These are phyloP conservation scores for Rostratula benghalensis DNA, from an alignment of 2,113 vertebrate genomes.

Conservation along the genomic window DNA sequence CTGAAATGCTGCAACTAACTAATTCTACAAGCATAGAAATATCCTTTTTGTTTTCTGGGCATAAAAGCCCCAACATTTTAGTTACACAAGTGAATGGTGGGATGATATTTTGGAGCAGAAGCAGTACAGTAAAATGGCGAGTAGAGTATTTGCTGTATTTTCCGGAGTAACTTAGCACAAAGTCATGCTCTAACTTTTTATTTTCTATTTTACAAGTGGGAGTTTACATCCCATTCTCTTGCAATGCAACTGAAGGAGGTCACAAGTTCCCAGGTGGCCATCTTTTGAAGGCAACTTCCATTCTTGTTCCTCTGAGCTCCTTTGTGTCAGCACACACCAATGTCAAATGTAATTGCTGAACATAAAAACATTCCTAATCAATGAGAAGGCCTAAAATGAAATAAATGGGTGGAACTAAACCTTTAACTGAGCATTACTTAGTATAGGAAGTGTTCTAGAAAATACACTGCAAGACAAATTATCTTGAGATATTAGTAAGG, in stretches of 20 bases:
- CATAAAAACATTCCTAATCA: slow-evolving; percentile 3
- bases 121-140: neutral
- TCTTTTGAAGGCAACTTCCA: slow-evolving; percentile 11
- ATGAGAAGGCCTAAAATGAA: neutral
- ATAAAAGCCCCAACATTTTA: neutral
- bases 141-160: neutral
- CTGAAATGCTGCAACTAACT: neutral
- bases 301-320: neutral
- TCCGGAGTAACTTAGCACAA: neutral
- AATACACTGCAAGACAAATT: neutral
- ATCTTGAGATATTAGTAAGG: neutral
- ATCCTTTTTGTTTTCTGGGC: neutral
- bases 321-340: slow-evolving; percentile 1
- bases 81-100: neutral
- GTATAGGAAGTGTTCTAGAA: neutral
- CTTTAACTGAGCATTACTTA: neutral
- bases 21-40: neutral
- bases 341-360: slow-evolving; percentile 12
- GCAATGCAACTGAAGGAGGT: neutral
- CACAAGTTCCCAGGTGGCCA: neutral
- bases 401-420: slow-evolving; percentile 32
- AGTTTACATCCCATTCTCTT: neutral
- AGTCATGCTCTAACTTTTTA: neutral
- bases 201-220: slow-evolving; percentile 1
- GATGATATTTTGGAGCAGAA: neutral